A percentile compares a stretch with the other conserved stretches of the same genome.
These are phyloP conservation scores for Salvelinus sp. DNA, from an alignment of 2,113 vertebrate species.

Conservation along the genomic window DNA sequence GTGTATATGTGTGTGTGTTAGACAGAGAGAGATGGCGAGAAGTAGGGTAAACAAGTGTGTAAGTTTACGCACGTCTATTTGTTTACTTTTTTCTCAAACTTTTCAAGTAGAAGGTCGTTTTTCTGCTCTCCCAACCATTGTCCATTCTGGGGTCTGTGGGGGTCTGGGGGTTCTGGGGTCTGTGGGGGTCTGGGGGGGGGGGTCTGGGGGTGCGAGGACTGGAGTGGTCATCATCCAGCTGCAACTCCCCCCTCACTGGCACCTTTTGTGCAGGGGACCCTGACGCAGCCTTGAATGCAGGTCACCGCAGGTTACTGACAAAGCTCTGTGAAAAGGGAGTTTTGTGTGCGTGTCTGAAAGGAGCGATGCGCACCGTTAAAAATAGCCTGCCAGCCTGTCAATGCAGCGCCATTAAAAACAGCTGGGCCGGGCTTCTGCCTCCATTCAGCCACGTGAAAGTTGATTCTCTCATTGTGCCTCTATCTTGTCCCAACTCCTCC, in stretches of 20 bases:
- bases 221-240: slow-evolving; percentile 49
- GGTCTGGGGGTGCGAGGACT: slow-evolving; percentile 2
- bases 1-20: slow-evolving; percentile 20
- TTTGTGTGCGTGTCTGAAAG: slow-evolving; percentile 67
- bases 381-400: slow-evolving; percentile 74
- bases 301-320: slow-evolving; percentile 78
- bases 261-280: slow-evolving; percentile 73
- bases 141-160: slow-evolving; percentile 27
- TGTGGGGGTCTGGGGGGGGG: neutral
- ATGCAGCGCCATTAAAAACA: slow-evolving; percentile 77
- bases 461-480: slow-evolving; percentile 76
- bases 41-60: neutral
- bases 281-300: slow-evolving; percentile 73
- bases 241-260: slow-evolving; percentile 45
- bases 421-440: slow-evolving; percentile 70
- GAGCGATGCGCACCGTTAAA: slow-evolving; percentile 72
- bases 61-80: slow-evolving; percentile 19
- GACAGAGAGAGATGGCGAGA: too few relatives aligned
- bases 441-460: slow-evolving; percentile 77
- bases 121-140: slow-evolving; percentile 1
- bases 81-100: slow-evolving; percentile 3
- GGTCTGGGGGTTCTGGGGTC: slow-evolving; percentile 17
- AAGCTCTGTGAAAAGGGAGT: slow-evolving; percentile 66
- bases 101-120: slow-evolving; percentile 22
- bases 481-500: slow-evolving; percentile 74